Conservation (phyloP, 2,113 vertebrate species). For the Poecilia latipinna region DNA sequence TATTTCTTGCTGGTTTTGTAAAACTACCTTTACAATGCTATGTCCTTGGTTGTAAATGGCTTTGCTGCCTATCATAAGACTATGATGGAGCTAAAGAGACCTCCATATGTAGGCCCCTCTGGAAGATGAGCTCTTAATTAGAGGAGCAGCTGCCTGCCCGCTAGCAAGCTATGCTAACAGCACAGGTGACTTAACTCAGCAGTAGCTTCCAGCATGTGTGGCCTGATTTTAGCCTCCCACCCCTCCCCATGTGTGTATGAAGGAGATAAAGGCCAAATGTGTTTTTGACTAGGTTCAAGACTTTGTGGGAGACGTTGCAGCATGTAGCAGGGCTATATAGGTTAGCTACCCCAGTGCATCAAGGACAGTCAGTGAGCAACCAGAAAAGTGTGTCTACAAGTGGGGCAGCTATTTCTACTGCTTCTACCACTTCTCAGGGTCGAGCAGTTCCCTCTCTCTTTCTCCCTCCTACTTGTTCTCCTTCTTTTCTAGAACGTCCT, state of each 20-base stretch:
- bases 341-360: slow-evolving; percentile 76
- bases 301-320: slow-evolving; percentile 45
- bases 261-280: slow-evolving; percentile 8
- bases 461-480: slow-evolving; percentile 28
- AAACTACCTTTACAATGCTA: slow-evolving; percentile 25
- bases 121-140: slow-evolving; percentile 74
- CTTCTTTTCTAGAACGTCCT: slow-evolving; percentile 51
- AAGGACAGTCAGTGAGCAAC: slow-evolving; percentile 73
- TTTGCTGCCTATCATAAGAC: slow-evolving; percentile 62
- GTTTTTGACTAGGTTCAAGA: slow-evolving; percentile 1
- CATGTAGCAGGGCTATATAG: slow-evolving; percentile 70
- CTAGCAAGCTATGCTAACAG: slow-evolving; percentile 73
- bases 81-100: slow-evolving; percentile 50
- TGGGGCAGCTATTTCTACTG: slow-evolving; percentile 85
- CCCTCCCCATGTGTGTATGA: slow-evolving; percentile 13
- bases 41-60: slow-evolving; percentile 27
- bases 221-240: slow-evolving; percentile 63
- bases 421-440: slow-evolving; percentile 76
- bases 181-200: slow-evolving; percentile 78
- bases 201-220: slow-evolving; percentile 72
- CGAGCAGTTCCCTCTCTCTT: slow-evolving; percentile 68
- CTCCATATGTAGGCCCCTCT: slow-evolving; percentile 69
- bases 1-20: slow-evolving; percentile 14
- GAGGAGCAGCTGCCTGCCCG: slow-evolving; percentile 78
- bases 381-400: slow-evolving; percentile 82